Conservation (phyloP, 2,113 vertebrate genomes). For the Capra hircus region DNA sequence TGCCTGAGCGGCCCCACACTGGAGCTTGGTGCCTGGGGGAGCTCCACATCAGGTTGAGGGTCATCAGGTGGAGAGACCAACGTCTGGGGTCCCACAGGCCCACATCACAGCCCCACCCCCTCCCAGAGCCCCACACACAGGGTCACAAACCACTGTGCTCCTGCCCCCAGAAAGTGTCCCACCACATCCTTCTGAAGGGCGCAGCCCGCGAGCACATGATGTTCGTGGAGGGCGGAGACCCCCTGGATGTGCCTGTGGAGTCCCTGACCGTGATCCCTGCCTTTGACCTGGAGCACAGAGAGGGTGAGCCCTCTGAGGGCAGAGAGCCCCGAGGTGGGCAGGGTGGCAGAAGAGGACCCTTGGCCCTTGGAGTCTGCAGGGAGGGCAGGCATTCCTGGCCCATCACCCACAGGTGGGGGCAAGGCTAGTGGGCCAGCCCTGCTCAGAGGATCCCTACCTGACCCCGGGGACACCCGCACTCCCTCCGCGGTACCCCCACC, state of each 20-base stretch:
- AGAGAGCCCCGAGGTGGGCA: neutral
- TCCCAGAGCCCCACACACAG: fast-evolving
- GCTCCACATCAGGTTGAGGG: fast-evolving
- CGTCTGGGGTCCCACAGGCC: neutral
- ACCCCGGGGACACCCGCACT: neutral
- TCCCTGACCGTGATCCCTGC: conserved; percentile 77
- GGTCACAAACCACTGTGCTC: neutral
- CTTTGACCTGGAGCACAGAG: neutral
- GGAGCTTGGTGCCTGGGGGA: neutral
- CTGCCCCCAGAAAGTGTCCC: conserved; percentile 80
- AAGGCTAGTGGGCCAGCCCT: neutral
- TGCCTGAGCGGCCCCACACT: fast-evolving
- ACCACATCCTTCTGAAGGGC: conserved; percentile 84
- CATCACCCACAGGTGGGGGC: neutral
- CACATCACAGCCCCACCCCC: no score
- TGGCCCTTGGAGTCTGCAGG: neutral
- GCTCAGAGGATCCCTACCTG: neutral
- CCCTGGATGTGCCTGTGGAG: conserved; percentile 81
- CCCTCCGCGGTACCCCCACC: fast-evolving
- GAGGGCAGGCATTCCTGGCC: no score
- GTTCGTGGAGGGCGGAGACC: conserved; percentile 88
- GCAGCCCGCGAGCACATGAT: conserved; percentile 82
- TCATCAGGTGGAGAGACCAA: neutral
- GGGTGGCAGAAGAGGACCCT: fast-evolving
- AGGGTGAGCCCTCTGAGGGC: conserved; percentile 76